phyloP scores from a whole-genome alignment of 2,888 invertebrate genomes.

The Syrphus vitripennis region DNA sequence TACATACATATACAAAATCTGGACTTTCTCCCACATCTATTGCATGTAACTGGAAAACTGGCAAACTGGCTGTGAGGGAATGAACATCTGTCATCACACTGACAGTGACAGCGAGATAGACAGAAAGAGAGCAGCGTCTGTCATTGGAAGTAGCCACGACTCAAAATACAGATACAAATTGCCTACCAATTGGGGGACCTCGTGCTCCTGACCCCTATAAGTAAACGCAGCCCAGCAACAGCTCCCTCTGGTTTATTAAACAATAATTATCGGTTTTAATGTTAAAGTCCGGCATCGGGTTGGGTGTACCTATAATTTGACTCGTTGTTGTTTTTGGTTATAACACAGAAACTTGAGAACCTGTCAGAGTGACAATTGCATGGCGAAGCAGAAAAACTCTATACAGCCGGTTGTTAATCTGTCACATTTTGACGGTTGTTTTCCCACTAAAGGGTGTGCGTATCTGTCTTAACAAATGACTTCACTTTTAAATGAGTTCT shows the following conservation, averaged over 20 bases:
- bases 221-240: conserved; percentile 43
- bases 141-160: conserved; percentile 67
- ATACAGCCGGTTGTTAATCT: conserved; percentile 3
- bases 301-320: neutral
- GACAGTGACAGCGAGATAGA: neutral
- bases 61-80: conserved; percentile 31
- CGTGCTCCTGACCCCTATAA: conserved; percentile 54
- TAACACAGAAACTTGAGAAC: conserved; percentile 37
- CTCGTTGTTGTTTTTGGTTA: neutral
- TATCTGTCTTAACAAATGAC: conserved; percentile 25
- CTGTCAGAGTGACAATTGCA: conserved; percentile 63
- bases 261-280: conserved; percentile 52
- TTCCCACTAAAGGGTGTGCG: conserved; percentile 34
- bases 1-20: conserved; percentile 55
- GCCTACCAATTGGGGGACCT: conserved; percentile 32
- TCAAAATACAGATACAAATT: conserved; percentile 64
- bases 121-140: neutral
- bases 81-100: conserved; percentile 58
- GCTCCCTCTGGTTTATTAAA: conserved; percentile 23
- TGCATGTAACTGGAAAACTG: conserved; percentile 34
- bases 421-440: conserved; percentile 43
- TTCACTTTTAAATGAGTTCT: neutral
- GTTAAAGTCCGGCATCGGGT: conserved; percentile 1
- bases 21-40: conserved; percentile 68
- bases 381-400: neutral